Evolutionary conservation across 2,797 vertebrate species (phyloP).

Genomic region (Danio aesculapii): DNA sequence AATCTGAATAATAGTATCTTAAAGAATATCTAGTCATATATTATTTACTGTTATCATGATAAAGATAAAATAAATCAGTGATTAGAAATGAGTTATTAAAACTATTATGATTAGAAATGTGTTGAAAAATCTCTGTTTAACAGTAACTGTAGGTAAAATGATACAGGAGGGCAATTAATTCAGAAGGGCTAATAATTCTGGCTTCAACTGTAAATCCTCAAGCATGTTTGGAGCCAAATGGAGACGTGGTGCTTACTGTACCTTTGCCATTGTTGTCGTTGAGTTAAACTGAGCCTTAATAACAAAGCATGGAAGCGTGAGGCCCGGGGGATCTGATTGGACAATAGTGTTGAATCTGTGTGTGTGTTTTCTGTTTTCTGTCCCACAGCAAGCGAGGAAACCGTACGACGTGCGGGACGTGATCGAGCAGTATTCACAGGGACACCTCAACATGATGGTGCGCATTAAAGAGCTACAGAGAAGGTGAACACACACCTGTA

Average conservation of each 20-base stretch:
- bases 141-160: no score
- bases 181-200: no score
- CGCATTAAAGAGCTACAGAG: slow-evolving; percentile 84
- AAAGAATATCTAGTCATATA: no score
- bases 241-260: not conserved
- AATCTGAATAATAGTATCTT: no score
- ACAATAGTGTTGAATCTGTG: slow-evolving; percentile 48
- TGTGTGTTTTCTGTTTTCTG: slow-evolving; percentile 21
- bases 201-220: not conserved
- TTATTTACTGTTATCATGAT: no score
- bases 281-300: slow-evolving; percentile 37
- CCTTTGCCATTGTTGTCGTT: slow-evolving; percentile 15
- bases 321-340: slow-evolving; percentile 65
- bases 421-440: slow-evolving; percentile 84
- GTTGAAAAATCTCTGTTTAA: no score
- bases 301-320: slow-evolving; percentile 68
- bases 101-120: no score
- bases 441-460: slow-evolving; percentile 84
- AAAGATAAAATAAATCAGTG: no score
- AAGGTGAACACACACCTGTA: slow-evolving; percentile 67
- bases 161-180: no score
- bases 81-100: no score
- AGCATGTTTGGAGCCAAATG: not conserved
- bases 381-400: slow-evolving; percentile 80
- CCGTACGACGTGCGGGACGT: slow-evolving; percentile 80